phyloP scores from a whole-genome alignment of 2,797 vertebrate genomes.

The Diplodus puntazzo region DNA sequence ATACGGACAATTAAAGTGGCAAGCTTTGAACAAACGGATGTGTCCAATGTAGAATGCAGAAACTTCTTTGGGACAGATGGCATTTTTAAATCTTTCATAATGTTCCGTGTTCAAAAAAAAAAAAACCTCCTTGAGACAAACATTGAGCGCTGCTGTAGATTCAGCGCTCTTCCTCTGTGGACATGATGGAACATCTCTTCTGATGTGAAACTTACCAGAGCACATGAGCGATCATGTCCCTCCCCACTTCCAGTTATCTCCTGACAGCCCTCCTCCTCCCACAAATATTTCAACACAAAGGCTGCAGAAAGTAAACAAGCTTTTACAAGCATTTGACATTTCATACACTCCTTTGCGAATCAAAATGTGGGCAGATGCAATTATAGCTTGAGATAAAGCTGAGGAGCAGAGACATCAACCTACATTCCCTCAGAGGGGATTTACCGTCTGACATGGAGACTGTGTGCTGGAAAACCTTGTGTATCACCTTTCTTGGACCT shows the following conservation, averaged over 20 bases:
- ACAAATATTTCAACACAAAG: conserved; percentile 71
- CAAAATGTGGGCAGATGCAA: conserved; percentile 59
- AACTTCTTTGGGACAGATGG: too few species aligned
- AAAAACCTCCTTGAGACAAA: neutral
- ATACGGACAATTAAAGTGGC: neutral
- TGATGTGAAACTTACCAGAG: conserved; percentile 39
- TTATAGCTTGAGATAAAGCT: conserved; percentile 58
- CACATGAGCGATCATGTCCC: conserved; percentile 39
- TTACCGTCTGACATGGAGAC: conserved; percentile 35
- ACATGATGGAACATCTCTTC: conserved; percentile 28
- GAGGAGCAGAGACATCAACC: conserved; percentile 26
- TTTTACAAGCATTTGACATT: conserved; percentile 65
- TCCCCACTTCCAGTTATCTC: conserved; percentile 33
- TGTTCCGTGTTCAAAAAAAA: neutral
- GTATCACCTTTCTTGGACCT: conserved; percentile 2
- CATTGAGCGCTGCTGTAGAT: neutral
- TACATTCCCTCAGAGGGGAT: conserved; percentile 26
- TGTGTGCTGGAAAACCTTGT: neutral
- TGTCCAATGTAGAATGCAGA: neutral
- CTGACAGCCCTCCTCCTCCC: conserved; percentile 51
- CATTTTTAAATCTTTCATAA: neutral
- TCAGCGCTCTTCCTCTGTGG: conserved; percentile 4
- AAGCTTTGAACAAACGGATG: neutral
- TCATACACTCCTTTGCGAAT: conserved; percentile 53
- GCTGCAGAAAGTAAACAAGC: conserved; percentile 56